Conservation (phyloP, 2,888 invertebrate species). For the Scaptomyza caliginosa region DNA sequence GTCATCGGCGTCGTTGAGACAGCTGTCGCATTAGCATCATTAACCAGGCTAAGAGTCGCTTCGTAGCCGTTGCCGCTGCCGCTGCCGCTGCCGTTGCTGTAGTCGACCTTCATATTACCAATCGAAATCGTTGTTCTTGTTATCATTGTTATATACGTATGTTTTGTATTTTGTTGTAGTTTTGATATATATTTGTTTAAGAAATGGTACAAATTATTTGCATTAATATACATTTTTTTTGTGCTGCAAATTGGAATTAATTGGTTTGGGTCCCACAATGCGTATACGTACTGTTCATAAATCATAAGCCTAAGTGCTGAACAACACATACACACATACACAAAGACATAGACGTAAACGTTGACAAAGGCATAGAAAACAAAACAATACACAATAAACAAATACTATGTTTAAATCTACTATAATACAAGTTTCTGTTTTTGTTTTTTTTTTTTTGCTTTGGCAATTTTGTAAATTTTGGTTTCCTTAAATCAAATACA, state of each 20-base stretch:
- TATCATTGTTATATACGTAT: slow-evolving; percentile 4
- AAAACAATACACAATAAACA: slow-evolving; percentile 16
- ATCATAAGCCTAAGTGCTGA: slow-evolving; percentile 20
- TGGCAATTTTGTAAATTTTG: slow-evolving; percentile 19
- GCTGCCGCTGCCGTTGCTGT: slow-evolving; percentile 56
- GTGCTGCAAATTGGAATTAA: slow-evolving; percentile 6
- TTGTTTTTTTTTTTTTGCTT: no score
- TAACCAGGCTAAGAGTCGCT: slow-evolving; percentile 51
- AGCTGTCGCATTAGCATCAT: slow-evolving; percentile 34
- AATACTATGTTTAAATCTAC: slow-evolving; percentile 27
- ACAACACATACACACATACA: slow-evolving; percentile 18
- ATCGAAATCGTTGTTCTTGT: slow-evolving; percentile 4
- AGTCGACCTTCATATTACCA: slow-evolving; percentile 66
- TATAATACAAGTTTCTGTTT: slow-evolving; percentile 20
- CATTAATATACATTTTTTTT: slow-evolving; percentile 11
- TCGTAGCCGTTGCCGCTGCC: slow-evolving; percentile 54
- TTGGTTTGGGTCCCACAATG: slow-evolving; percentile 9
- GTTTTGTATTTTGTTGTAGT: neutral
- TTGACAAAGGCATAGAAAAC: slow-evolving; percentile 10
- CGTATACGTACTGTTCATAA: slow-evolving; percentile 33
- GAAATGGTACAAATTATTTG: slow-evolving; percentile 36
- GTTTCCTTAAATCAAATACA: slow-evolving; percentile 1
- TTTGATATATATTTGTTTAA: neutral
- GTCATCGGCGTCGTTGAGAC: slow-evolving; percentile 18
- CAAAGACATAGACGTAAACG: slow-evolving; percentile 18